These are phyloP conservation scores for Elgaria multicarinata DNA, from an alignment of 2,113 vertebrate genomes.

Conservation along the genomic window DNA sequence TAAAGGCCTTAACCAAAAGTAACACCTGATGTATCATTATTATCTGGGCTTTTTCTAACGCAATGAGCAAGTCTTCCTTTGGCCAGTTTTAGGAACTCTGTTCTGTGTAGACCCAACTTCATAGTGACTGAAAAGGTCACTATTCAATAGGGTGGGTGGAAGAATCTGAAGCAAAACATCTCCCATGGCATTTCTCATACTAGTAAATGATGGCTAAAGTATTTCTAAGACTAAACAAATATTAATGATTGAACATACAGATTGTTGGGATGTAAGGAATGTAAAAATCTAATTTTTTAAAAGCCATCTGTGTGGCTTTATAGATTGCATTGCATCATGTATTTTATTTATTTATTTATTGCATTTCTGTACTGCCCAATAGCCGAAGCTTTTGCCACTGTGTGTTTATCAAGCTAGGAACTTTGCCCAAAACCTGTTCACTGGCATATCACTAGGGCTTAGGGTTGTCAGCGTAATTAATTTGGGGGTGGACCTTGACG, in stretches of 20 bases:
- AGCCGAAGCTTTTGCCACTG: too few species aligned
- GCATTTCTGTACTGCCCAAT: too few species aligned
- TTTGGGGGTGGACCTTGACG: too few species aligned
- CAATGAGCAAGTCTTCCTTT: neutral
- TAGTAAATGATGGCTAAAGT: neutral
- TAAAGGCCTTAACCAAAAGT: neutral
- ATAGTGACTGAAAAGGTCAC: neutral
- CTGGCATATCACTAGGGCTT: too few species aligned
- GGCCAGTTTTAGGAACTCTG: neutral
- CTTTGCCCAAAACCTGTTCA: neutral
- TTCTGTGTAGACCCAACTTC: neutral
- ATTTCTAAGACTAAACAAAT: neutral
- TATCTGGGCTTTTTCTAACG: neutral
- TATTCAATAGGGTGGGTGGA: neutral
- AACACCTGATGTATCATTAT: neutral
- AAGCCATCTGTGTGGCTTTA: neutral
- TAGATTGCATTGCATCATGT: too few species aligned
- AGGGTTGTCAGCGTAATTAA: too few species aligned
- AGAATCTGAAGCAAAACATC: too few species aligned
- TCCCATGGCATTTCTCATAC: neutral
- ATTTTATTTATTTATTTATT: too few species aligned
- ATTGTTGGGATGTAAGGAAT: neutral
- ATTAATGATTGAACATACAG: neutral
- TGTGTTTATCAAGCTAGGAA: neutral
- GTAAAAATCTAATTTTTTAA: neutral